Percentiles rank a stretch among this genome's conserved stretches.
These are phyloP conservation scores for Eremophila alpestris DNA, from an alignment of 2,797 vertebrate species.

Conservation along the genomic window DNA sequence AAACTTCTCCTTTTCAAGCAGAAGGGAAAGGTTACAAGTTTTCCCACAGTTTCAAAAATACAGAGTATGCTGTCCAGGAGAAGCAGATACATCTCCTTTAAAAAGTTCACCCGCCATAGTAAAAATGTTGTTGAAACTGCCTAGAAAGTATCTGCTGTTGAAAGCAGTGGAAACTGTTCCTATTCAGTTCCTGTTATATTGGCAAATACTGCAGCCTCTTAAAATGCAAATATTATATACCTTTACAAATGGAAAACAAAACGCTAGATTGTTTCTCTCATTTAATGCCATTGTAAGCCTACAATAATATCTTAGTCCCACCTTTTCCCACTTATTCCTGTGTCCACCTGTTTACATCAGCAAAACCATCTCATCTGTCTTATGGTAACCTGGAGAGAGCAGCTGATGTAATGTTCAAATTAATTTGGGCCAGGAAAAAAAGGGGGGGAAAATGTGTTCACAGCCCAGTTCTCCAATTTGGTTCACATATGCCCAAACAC, in stretches of 20 bases:
- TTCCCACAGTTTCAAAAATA: not conserved
- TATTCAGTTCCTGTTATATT: not conserved
- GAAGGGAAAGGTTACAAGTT: not conserved
- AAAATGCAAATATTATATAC: not conserved
- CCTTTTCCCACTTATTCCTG: not conserved
- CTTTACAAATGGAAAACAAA: not conserved
- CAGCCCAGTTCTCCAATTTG: not conserved
- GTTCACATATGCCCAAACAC: not conserved
- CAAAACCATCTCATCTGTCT: not conserved
- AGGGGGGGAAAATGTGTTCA: accelerated
- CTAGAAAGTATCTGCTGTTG: not conserved
- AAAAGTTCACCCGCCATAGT: not conserved
- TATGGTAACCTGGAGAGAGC: not conserved
- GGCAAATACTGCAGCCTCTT: not conserved
- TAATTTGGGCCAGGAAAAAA: not conserved
- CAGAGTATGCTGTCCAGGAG: not conserved
- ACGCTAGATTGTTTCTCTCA: not conserved
- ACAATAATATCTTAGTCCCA: not conserved
- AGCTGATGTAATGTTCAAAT: not conserved
- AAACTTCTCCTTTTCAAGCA: not conserved
- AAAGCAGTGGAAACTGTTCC: not conserved
- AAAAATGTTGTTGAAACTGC: not conserved
- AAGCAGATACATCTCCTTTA: not conserved
- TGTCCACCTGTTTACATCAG: not conserved
- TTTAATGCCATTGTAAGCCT: not conserved